Conservation (phyloP, 2,888 invertebrate species). For the Hoplodrina ambigua region DNA sequence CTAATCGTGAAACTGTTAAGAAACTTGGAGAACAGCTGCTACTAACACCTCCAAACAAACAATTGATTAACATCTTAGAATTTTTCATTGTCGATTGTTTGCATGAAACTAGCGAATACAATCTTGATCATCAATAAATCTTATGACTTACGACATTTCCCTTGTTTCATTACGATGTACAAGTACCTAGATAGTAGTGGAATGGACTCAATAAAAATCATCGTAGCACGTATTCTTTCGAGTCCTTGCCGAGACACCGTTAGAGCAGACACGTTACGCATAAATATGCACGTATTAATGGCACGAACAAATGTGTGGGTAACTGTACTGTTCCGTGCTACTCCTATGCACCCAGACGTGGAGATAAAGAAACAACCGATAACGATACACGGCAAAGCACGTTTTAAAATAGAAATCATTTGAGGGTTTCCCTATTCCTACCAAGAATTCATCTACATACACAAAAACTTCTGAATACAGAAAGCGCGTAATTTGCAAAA, state of each 20-base stretch:
- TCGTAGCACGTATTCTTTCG: constrained; percentile 77
- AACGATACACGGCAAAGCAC: constrained; percentile 55
- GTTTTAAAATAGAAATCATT: constrained; percentile 12
- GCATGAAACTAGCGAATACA: constrained; percentile 53
- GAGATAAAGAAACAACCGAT: constrained; percentile 74
- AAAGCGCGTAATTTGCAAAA: constrained; percentile 69
- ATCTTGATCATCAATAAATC: constrained; percentile 64
- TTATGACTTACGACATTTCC: constrained; percentile 66
- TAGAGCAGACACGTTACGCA: constrained; percentile 86
- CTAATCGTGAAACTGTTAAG: constrained; percentile 46
- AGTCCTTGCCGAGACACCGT: constrained; percentile 85
- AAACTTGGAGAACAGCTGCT: constrained; percentile 51
- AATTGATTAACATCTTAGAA: constrained; percentile 59
- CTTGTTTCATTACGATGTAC: constrained; percentile 59
- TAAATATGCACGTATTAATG: constrained; percentile 88
- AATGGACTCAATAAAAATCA: constrained; percentile 64
- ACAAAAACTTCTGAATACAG: constrained; percentile 44
- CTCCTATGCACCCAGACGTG: constrained; percentile 75
- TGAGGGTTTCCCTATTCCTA: background rate
- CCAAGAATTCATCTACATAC: constrained; percentile 19
- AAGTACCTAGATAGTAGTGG: constrained; percentile 21
- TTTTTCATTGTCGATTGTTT: constrained; percentile 66
- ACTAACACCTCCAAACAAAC: constrained; percentile 56
- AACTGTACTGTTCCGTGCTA: constrained; percentile 85
- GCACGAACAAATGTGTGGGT: constrained; percentile 83